phyloP scores from a whole-genome alignment of 2,888 invertebrate genomes.

The Lasioglossum vierecki region DNA sequence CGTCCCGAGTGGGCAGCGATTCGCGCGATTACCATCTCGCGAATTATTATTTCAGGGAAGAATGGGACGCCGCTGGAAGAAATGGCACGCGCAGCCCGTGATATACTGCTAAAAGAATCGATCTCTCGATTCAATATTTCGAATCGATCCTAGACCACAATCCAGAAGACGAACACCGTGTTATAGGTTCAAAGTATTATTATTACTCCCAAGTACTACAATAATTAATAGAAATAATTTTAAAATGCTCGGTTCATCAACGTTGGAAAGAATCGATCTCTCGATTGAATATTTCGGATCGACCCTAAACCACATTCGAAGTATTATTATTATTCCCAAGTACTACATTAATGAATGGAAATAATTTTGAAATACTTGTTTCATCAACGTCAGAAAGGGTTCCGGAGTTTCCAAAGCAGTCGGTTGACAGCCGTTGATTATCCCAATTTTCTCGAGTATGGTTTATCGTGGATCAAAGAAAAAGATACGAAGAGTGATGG shows the following conservation, averaged over 20 bases:
- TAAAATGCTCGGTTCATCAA: too few species aligned
- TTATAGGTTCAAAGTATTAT: background rate
- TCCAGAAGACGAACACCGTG: background rate
- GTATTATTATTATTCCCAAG: background rate
- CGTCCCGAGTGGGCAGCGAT: slow-evolving; percentile 53
- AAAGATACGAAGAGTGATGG: slow-evolving; percentile 24
- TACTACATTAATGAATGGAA: background rate
- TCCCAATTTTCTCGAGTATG: background rate
- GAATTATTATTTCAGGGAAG: slow-evolving; percentile 61
- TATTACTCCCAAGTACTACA: background rate
- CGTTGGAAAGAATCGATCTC: background rate
- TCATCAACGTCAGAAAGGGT: too few species aligned
- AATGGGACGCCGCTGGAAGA: slow-evolving; percentile 33
- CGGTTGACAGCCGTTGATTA: background rate
- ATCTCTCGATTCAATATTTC: background rate
- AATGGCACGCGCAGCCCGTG: slow-evolving; percentile 43
- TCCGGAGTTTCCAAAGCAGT: background rate
- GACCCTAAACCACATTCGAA: background rate
- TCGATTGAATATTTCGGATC: background rate
- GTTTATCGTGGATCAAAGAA: slow-evolving; percentile 68
- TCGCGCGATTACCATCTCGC: slow-evolving; percentile 59
- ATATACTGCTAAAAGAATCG: slow-evolving; percentile 1
- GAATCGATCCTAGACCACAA: background rate
- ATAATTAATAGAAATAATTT: background rate
- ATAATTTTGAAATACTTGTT: too few species aligned